Evolutionary conservation across 2,113 vertebrate genomes (phyloP).

Genomic region (Poeciliopsis retropinna): DNA sequence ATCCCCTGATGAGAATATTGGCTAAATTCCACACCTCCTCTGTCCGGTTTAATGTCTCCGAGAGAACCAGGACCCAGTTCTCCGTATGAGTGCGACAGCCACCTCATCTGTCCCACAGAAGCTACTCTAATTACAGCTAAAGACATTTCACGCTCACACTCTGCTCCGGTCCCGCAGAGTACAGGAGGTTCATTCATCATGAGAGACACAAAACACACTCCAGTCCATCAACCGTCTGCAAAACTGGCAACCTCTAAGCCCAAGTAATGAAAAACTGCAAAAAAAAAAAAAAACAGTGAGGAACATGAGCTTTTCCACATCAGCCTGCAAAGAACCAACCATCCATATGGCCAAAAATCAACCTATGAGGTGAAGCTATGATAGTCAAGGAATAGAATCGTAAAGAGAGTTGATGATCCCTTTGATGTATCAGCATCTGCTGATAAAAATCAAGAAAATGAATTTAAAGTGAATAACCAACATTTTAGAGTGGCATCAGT

Average conservation of each 20-base stretch:
- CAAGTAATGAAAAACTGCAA: neutral
- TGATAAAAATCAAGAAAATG: too few relatives aligned
- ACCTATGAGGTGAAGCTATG: too few relatives aligned
- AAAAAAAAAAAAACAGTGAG: neutral
- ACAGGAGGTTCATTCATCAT: constrained; percentile 3
- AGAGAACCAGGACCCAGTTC: neutral
- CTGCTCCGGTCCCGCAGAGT: constrained; percentile 7
- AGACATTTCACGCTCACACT: constrained; percentile 13
- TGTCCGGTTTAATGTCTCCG: constrained; percentile 13
- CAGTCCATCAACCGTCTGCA: neutral
- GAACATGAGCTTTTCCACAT: neutral
- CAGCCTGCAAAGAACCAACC: neutral
- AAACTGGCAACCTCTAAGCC: neutral
- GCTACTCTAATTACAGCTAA: constrained; percentile 22
- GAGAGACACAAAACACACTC: neutral
- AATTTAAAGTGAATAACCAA: too few relatives aligned
- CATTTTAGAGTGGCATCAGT: too few relatives aligned
- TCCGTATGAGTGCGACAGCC: neutral
- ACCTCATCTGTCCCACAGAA: constrained; percentile 22
- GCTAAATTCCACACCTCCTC: constrained; percentile 48
- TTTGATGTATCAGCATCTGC: too few relatives aligned
- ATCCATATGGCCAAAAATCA: neutral
- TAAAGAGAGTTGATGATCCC: too few relatives aligned
- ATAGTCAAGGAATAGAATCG: too few relatives aligned
- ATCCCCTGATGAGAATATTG: constrained; percentile 63